These are phyloP conservation scores for Otus sunia DNA, from an alignment of 2,113 vertebrate genomes.

Conservation along the genomic window DNA sequence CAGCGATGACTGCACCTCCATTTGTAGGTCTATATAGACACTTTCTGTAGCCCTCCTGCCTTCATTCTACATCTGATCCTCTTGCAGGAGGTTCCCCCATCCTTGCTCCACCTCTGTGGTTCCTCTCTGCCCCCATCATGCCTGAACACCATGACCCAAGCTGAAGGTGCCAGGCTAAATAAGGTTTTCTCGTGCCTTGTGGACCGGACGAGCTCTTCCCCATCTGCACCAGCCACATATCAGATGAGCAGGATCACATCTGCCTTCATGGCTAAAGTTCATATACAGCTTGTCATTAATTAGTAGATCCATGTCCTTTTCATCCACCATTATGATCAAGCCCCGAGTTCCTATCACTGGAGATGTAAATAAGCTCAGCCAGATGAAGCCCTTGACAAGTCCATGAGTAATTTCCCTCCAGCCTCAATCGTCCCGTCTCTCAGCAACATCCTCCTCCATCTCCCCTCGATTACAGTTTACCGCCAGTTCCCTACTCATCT, in stretches of 20 bases:
- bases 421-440: not conserved
- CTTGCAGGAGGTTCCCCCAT: not conserved
- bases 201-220: not conserved
- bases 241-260: not conserved
- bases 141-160: not conserved
- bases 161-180: accelerated
- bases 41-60: not conserved
- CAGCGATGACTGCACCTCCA: not conserved
- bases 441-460: not conserved
- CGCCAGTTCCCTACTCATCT: not conserved
- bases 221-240: not conserved
- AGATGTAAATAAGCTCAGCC: not conserved
- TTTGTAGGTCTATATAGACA: accelerated
- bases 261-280: not conserved
- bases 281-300: not conserved
- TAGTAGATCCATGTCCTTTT: slow-evolving; percentile 32
- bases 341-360: not conserved
- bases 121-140: not conserved
- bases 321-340: slow-evolving; percentile 20
- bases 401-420: slow-evolving; percentile 1
- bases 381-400: not conserved
- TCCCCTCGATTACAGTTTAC: accelerated
- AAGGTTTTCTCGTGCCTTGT: accelerated
- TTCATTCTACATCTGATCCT: accelerated
- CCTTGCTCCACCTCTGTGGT: accelerated